These are phyloP conservation scores for Heliconius aoede DNA, from an alignment of 2,888 invertebrate genomes.

Conservation along the genomic window DNA sequence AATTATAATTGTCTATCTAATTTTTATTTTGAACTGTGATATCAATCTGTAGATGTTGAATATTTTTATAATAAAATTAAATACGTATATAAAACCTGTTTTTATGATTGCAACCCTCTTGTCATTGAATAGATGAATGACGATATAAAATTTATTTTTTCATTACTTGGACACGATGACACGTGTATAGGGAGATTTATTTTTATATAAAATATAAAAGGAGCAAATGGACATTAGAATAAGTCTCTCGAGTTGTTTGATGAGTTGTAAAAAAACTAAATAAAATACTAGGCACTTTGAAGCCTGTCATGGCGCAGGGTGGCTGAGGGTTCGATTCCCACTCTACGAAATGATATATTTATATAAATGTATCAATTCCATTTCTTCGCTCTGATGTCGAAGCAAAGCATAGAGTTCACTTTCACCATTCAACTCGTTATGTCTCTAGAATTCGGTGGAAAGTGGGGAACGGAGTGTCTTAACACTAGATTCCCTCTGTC, in stretches of 20 bases:
- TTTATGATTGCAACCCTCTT: slow-evolving; percentile 1
- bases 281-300: too few species aligned
- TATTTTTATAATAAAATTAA: slow-evolving; percentile 18
- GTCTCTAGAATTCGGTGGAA: too few species aligned
- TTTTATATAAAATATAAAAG: background rate
- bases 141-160: slow-evolving; percentile 5
- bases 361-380: too few species aligned
- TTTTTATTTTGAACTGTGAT: slow-evolving; percentile 24
- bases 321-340: too few species aligned
- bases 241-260: background rate
- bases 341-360: too few species aligned
- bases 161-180: background rate
- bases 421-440: too few species aligned
- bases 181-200: slow-evolving; percentile 13
- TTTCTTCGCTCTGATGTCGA: too few species aligned
- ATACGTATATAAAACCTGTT: background rate
- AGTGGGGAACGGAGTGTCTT: too few species aligned
- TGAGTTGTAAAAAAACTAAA: background rate
- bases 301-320: too few species aligned
- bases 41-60: slow-evolving; percentile 14
- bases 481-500: too few species aligned
- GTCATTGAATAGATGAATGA: background rate
- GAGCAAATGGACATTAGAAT: background rate
- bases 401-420: too few species aligned
- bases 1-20: background rate